Evolutionary conservation across 2,888 invertebrate species (phyloP).

Genomic region (Drosophila kanekoi): DNA sequence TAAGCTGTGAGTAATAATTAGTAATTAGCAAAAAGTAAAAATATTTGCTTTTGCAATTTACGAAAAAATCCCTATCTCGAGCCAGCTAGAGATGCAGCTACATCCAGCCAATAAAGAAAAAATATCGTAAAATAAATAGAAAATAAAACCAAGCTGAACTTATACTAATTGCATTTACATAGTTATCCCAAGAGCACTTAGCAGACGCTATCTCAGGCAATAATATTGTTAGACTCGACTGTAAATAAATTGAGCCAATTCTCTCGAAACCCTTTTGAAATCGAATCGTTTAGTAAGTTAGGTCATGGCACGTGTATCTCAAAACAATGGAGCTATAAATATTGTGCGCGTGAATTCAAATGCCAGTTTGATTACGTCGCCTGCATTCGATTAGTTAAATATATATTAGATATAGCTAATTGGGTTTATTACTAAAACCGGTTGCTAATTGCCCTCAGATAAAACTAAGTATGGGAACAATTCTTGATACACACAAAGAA

Average conservation of each 20-base stretch:
- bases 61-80: too few relatives aligned
- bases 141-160: background rate
- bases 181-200: slow-evolving; percentile 4
- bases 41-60: too few relatives aligned
- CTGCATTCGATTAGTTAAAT: slow-evolving; percentile 31
- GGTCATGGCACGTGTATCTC: slow-evolving; percentile 63
- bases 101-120: too few relatives aligned
- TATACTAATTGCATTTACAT: slow-evolving; percentile 3
- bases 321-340: slow-evolving; percentile 68
- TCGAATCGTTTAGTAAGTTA: slow-evolving; percentile 57
- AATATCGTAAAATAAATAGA: background rate
- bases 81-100: too few relatives aligned
- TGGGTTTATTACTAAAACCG: slow-evolving; percentile 60
- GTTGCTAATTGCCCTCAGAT: slow-evolving; percentile 58
- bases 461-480: slow-evolving; percentile 18
- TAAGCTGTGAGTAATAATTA: too few relatives aligned
- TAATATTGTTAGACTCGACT: slow-evolving; percentile 2
- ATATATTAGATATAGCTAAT: slow-evolving; percentile 27
- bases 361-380: slow-evolving; percentile 34
- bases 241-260: slow-evolving; percentile 23
- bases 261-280: background rate
- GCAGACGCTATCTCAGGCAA: slow-evolving; percentile 6
- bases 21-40: too few relatives aligned
- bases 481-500: background rate
- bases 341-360: slow-evolving; percentile 47